phyloP scores from a whole-genome alignment of 2,888 invertebrate species.

The Xestia rhomboidea region DNA sequence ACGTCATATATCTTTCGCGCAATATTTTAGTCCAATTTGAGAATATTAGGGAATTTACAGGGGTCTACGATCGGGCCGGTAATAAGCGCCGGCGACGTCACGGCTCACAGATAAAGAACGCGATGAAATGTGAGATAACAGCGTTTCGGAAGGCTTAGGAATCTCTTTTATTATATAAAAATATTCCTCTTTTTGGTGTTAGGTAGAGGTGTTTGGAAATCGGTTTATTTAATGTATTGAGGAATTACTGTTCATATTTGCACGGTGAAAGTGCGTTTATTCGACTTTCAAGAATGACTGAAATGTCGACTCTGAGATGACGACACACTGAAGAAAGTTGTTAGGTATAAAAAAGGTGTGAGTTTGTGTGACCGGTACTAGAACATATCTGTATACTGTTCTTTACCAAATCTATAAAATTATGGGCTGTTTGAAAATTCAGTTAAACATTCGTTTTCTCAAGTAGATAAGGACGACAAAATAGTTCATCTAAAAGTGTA shows the following conservation, averaged over 20 bases:
- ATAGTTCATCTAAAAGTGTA: background rate
- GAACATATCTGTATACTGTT: too few species aligned
- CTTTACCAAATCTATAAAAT: background rate
- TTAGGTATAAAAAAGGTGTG: background rate
- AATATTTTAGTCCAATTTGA: slow-evolving; percentile 63
- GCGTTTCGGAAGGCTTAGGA: slow-evolving; percentile 61
- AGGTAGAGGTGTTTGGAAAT: slow-evolving; percentile 34
- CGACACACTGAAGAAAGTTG: background rate
- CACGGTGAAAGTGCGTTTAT: background rate
- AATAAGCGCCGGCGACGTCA: slow-evolving; percentile 64
- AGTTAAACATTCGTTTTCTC: background rate
- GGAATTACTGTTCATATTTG: background rate
- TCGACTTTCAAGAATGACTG: background rate
- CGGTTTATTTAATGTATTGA: slow-evolving; percentile 17
- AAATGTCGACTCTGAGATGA: background rate
- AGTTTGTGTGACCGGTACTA: background rate
- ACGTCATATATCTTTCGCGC: slow-evolving; percentile 54
- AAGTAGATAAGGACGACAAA: background rate
- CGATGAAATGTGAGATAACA: slow-evolving; percentile 63
- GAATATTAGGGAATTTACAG: slow-evolving; percentile 63
- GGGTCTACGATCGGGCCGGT: slow-evolving; percentile 60
- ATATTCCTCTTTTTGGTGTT: slow-evolving; percentile 50
- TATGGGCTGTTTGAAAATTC: background rate
- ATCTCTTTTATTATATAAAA: slow-evolving; percentile 60
- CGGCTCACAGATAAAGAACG: slow-evolving; percentile 61